Base-by-base conservation (phyloP, 2,888 invertebrate species). In the Leptopilina drosophilae region DNA sequence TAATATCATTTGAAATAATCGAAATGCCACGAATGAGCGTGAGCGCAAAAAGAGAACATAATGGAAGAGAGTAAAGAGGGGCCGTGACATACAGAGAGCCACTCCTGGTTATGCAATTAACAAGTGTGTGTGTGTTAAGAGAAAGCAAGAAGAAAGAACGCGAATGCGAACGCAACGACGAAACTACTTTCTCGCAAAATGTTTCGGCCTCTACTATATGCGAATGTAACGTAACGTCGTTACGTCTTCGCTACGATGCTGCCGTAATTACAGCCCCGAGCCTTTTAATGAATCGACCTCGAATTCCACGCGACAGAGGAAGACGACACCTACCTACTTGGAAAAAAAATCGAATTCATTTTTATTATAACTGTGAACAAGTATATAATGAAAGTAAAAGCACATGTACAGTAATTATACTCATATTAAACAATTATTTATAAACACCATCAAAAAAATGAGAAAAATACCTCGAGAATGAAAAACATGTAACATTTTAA, bases 101-200 rank as follows among this genome's bases (percentile, higher is more conserved):
- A 87, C 88, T 87, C 86, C 87, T 88, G 85, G 87, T 90, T 90
- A 88, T 84, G 87, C 87, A 91, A 90, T 82, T 73, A 62, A 26
- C 56, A 56, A 73, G 81, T 78, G 80, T 81, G 84, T 82, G 85
- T 85, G 80, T 82, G 84, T 85, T 87, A 88, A 89, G 90, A 90
- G 88, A 90, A 89, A 90, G 89, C 89, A 89, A 88, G 87, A 88
- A 88, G 88, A 89, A 87, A 90, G 88, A 87, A 88, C 86, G 85
- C 85, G 84, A 82, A 75, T 80, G 80, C 81, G 83, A 84, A 84
- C 86, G 85, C 85, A 84, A 82, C 76, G 81, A 81, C 81, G 83
- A 84, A 84, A 83, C 87, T 84, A 87, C 87, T 88, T 88, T 86
- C 88, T 87, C 87, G 85, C 84, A 81, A 87, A 20, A 87, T 86